Base-by-base conservation (phyloP, 2,797 vertebrate genomes). In the Chaenodraco wilsoni region DNA sequence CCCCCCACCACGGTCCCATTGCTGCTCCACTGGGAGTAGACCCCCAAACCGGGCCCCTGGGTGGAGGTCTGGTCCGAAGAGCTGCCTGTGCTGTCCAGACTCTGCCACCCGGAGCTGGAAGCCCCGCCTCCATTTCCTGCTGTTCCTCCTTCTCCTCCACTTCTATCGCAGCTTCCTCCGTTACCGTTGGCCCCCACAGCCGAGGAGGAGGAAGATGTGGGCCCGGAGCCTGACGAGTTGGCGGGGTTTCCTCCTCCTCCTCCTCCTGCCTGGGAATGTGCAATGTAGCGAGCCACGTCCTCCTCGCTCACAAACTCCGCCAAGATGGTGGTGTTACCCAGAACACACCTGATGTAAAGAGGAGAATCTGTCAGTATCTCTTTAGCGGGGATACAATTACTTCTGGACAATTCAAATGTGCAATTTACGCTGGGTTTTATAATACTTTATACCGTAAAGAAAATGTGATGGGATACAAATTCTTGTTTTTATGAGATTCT, bases 271-370 rank as follows among this genome's bases (percentile, higher is more conserved):
- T 98, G 98, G 95, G 97, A 98, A 96, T 99, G 97, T 95, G 96
- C 95, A 96, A 99, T 95, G 94, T 98, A 99, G 83, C 96, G 97
- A 91, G 96, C 96, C 82, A 99, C 97, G 66, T 99, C 98, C 82
- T 99, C 97, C 71, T 99, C 98, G 12, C 97, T 99, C 89, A 98
- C 95, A 94, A 99, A 99, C 95, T 99, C 97, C 27, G 98, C 98
- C 94, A 99, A 92, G 94, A 99, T 99, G 93, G 98, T 99, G 93
- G 98, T 99, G 94, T 99, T 99, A 91, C 98, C 98, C 94, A 99
- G 94, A 93, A 99, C 98, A 83, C 98, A 99, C 98, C 98, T 99
- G 83, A 48, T 3, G n/a, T 1, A 19, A 52, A 40, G 62, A 63
- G 33, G 13, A 27, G 4, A 27, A 27, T 37, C n/a, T 0, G n/a